Evolutionary conservation across 2,797 vertebrate species (phyloP).

Genomic region (Harpagifer antarcticus): DNA sequence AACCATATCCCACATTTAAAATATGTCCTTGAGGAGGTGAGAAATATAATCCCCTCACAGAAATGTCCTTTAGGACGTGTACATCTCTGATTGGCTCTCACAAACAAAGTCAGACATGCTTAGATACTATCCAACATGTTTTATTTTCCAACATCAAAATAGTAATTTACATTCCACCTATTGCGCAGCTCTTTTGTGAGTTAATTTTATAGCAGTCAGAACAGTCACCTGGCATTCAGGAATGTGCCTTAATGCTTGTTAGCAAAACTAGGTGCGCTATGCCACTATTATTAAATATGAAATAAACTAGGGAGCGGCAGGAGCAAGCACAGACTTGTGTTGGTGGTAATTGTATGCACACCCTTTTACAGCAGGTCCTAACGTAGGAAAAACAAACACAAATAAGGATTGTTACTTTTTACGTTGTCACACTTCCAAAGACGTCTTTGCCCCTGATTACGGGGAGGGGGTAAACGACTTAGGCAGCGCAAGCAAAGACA

Average conservation of each 20-base stretch:
- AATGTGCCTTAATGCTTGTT: not conserved
- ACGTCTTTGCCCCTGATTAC: not conserved
- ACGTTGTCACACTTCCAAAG: not conserved
- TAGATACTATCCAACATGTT: not conserved
- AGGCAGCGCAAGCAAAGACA: constrained; percentile 13
- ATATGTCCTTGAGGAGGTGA: not conserved
- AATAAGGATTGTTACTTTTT: constrained; percentile 15
- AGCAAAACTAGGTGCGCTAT: not conserved
- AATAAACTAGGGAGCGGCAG: not conserved
- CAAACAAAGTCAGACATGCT: not conserved
- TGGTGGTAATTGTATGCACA: not conserved
- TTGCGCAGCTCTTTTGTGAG: not conserved
- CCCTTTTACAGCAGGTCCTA: not conserved
- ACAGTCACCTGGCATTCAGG: not conserved
- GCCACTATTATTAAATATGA: constrained; percentile 9
- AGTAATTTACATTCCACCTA: not conserved
- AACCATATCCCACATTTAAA: not conserved
- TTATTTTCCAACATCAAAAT: not conserved
- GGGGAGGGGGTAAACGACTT: not conserved
- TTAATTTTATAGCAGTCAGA: not conserved
- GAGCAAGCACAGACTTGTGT: constrained; percentile 40
- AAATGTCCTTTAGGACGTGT: not conserved
- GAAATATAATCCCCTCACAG: not conserved
- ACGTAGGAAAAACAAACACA: constrained; percentile 21
- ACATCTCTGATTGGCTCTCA: not conserved